Conservation (phyloP, 2,797 vertebrate genomes). For the Microctenopoma steveboyesi region DNA sequence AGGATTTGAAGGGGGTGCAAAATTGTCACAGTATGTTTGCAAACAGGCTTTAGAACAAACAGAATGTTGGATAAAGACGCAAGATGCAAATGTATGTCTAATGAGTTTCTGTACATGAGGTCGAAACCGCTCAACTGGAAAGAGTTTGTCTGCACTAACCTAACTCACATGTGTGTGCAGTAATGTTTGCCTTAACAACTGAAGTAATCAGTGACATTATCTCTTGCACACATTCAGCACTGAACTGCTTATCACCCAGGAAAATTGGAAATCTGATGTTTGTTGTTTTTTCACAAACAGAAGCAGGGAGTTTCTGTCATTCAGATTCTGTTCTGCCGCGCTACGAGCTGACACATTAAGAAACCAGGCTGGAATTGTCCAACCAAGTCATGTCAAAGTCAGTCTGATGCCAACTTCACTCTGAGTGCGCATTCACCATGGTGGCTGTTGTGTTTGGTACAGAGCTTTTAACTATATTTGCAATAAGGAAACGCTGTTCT, state of each 20-base stretch:
- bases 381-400: slow-evolving; percentile 22
- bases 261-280: not conserved
- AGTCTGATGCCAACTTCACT: slow-evolving; percentile 40
- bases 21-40: no score
- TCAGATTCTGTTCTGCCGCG: not conserved
- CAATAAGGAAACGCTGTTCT: no score
- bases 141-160: slow-evolving; percentile 1
- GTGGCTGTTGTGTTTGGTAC: slow-evolving; percentile 21
- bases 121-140: slow-evolving; percentile 7
- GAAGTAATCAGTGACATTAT: slow-evolving; percentile 22
- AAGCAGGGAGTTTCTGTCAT: slow-evolving; percentile 3
- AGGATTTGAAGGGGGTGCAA: no score
- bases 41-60: no score
- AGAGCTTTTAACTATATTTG: no score
- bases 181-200: slow-evolving; percentile 16
- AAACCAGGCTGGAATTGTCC: slow-evolving; percentile 19
- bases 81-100: not conserved
- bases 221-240: slow-evolving; percentile 14
- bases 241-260: not conserved
- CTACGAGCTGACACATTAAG: slow-evolving; percentile 18
- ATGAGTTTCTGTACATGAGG: not conserved
- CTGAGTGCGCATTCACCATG: slow-evolving; percentile 42
- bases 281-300: slow-evolving; percentile 7
- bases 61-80: no score
- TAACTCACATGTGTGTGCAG: not conserved